Conservation (phyloP, 1,140 invertebrate genomes). For the Ganaspis sp. region DNA sequence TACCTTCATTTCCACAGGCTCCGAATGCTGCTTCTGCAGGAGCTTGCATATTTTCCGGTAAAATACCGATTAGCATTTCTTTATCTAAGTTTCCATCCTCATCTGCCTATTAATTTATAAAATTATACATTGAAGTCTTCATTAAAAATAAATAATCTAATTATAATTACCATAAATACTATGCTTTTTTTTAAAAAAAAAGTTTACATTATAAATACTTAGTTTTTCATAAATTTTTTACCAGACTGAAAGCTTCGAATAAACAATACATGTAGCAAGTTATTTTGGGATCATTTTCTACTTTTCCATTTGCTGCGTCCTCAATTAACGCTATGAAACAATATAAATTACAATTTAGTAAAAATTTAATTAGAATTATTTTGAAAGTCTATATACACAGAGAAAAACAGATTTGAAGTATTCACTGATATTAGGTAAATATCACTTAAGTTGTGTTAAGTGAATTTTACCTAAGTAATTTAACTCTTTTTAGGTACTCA, state of each 20-base stretch:
- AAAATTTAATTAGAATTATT: no score
- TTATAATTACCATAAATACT: no score
- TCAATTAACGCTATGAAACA: conserved; percentile 63
- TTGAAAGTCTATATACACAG: no score
- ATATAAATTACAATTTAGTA: conserved; percentile 20
- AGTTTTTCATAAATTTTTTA: conserved; percentile 40
- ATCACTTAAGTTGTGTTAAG: no score
- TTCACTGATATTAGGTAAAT: no score
- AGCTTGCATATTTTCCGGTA: conserved; percentile 55
- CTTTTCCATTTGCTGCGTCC: conserved; percentile 55
- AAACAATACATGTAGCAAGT: conserved; percentile 73
- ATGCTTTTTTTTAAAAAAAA: no score
- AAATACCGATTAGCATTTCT: conserved; percentile 62
- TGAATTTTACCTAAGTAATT: no score
- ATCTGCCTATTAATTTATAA: conserved; percentile 56
- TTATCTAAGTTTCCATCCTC: conserved; percentile 61
- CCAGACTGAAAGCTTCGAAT: conserved; percentile 67
- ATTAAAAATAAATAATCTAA: no score
- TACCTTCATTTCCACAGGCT: conserved; percentile 50
- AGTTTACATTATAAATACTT: conserved; percentile 27
- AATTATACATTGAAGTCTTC: neutral
- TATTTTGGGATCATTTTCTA: conserved; percentile 57
- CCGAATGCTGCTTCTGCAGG: conserved; percentile 45
- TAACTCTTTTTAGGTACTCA: no score
- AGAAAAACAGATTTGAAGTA: no score